Conservation (phyloP, 2,888 invertebrate species). For the Diachrysia chrysitis region DNA sequence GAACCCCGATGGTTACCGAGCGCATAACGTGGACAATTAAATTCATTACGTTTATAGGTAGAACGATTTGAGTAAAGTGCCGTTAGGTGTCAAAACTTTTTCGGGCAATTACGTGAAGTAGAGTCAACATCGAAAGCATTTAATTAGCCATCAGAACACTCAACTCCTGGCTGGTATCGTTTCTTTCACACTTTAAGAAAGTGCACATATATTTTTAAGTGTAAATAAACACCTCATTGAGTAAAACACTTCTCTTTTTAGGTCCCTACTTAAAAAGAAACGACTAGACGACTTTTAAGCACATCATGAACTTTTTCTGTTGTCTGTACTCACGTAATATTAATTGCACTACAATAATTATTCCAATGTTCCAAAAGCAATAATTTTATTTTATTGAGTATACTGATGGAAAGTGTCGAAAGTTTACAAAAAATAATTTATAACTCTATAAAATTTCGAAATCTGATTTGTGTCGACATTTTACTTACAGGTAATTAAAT, state of each 20-base stretch:
- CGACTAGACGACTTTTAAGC: background rate
- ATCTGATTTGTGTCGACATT: conserved; percentile 13
- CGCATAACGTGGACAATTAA: conserved; percentile 40
- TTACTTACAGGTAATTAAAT: background rate
- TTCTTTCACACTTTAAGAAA: background rate
- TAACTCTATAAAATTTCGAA: conserved; percentile 42
- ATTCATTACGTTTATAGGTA: conserved; percentile 37
- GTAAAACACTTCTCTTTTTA: background rate
- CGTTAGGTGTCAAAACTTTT: conserved; percentile 46
- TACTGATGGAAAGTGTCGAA: conserved; percentile 47
- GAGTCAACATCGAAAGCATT: background rate
- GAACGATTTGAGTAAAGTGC: conserved; percentile 16
- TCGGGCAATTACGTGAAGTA: conserved; percentile 21
- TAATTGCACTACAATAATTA: conserved; percentile 27
- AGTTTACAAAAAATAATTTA: conserved; percentile 44
- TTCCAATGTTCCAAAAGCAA: conserved; percentile 34
- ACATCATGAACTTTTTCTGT: background rate
- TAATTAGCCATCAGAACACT: background rate
- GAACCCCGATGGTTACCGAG: conserved; percentile 42
- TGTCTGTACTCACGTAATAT: conserved; percentile 16
- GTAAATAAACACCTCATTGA: background rate
- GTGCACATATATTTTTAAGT: background rate
- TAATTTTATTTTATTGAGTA: conserved; percentile 50
- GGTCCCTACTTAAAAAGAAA: background rate
- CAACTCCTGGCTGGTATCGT: background rate